Evolutionary conservation across 2,113 vertebrate species (phyloP).

Genomic region (Felis chaus): DNA sequence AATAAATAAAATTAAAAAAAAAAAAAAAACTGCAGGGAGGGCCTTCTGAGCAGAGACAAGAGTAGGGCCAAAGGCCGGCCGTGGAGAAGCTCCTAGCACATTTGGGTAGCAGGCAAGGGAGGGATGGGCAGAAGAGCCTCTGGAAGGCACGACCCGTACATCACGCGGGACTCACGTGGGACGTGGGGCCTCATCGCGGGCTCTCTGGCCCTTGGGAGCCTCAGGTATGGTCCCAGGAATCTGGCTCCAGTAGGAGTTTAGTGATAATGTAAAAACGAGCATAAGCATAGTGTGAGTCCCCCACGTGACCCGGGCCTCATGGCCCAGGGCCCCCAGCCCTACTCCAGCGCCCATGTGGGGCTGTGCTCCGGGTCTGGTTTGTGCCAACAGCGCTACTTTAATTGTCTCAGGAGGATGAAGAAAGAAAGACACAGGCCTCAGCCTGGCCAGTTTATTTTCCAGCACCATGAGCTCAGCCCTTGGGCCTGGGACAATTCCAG

Average conservation of each 20-base stretch:
- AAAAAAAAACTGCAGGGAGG: neutral
- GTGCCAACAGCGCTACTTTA: neutral
- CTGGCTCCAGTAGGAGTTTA: neutral
- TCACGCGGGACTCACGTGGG: fast-evolving
- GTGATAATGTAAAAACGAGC: neutral
- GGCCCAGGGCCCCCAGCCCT: neutral
- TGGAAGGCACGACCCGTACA: fast-evolving
- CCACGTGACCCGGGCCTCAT: neutral
- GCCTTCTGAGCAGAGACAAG: neutral
- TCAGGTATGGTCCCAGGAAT: neutral
- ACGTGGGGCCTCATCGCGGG: neutral
- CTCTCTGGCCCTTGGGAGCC: neutral
- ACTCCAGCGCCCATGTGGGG: fast-evolving
- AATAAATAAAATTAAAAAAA: too few relatives aligned
- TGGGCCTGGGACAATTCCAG: neutral
- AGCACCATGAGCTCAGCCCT: neutral
- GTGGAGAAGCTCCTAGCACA: neutral
- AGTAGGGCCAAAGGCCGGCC: neutral
- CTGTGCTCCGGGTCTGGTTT: neutral
- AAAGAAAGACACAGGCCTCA: neutral
- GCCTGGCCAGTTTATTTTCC: neutral
- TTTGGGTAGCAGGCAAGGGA: neutral
- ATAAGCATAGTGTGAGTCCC: neutral
- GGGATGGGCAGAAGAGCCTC: neutral
- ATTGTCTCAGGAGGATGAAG: neutral